Base-by-base conservation (phyloP, 2,113 vertebrate species). In the Laterallus jamaicensis region DNA sequence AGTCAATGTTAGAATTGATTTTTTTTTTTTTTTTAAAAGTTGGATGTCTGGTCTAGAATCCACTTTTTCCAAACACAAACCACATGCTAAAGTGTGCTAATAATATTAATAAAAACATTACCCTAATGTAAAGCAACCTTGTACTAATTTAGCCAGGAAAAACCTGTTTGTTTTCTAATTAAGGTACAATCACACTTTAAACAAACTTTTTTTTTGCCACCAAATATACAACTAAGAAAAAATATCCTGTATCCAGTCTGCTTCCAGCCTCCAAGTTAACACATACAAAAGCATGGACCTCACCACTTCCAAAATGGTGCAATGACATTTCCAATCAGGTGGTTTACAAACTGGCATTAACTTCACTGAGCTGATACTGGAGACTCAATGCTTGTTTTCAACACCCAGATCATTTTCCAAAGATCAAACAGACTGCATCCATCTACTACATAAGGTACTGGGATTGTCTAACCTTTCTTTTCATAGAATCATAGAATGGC, bases 151-250 rank as follows among this genome's bases (percentile, higher is more conserved):
- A 26, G 32, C 67, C 62, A 85, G 39, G 79, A 88, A 87, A 95
- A 95, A 88, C 60, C 32, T 81, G 81, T 70, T 94, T 76, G 29
- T 83, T 93, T 94, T 89, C 60, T 86, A 74, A 44, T 84, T 78
- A 75, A 66, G 11, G 28, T 40, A 50, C 21, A 16, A 78, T 42
- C 14, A 16, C 12, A 6, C 37, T 67, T 96, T 83, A 63, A 89
- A 82, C 17, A 68, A 47, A 73, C 22, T 10, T 60, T 80, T 86
- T 82, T 82, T 50, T 52, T 32, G 25, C 67, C 67, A 93, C 50
- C 66, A 77, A 76, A 79, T 35, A 79, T 6, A 24, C 47, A 90
- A 81, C 55, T 39, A 7, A 83, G 49, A 69, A 82, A 86, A 91
- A 55, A 0, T 9, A 31, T 32, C 28, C 75, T 44, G 2, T 39